Percentiles rank a stretch among this genome's conserved stretches.
Conservation (phyloP, 2,888 invertebrate species). For the Sepioteuthis lessoniana region DNA sequence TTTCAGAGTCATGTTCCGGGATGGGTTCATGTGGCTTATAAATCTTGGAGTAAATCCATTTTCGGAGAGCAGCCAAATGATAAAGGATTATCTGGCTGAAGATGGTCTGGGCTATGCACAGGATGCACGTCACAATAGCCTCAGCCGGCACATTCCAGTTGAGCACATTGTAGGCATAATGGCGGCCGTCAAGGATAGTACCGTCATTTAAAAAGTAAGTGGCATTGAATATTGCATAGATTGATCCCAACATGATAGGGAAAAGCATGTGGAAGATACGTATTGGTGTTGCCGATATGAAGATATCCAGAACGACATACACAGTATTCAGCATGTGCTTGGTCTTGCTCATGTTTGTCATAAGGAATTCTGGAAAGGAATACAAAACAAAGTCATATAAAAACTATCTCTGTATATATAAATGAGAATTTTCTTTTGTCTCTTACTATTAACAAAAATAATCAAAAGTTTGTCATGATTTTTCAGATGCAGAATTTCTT, state of each 20-base stretch:
- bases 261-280: conserved; percentile 70
- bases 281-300: conserved; percentile 67
- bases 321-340: conserved; percentile 70
- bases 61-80: conserved; percentile 60
- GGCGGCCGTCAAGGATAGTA: conserved; percentile 64
- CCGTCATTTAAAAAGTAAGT: conserved; percentile 70
- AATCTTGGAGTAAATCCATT: conserved; percentile 58
- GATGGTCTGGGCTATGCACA: conserved; percentile 64
- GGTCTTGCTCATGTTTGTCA: conserved; percentile 64
- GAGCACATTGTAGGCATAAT: conserved; percentile 69
- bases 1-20: conserved; percentile 55
- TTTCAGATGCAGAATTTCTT: too few relatives aligned
- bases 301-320: conserved; percentile 67
- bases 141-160: conserved; percentile 70
- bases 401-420: background rate
- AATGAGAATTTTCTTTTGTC: too few relatives aligned
- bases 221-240: conserved; percentile 71
- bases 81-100: conserved; percentile 63
- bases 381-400: background rate
- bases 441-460: too few relatives aligned
- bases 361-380: conserved; percentile 62
- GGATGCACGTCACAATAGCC: conserved; percentile 68
- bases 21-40: conserved; percentile 55
- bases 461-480: too few relatives aligned
- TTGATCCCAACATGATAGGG: conserved; percentile 66